Percentiles rank a stretch among this genome's conserved stretches.
phyloP scores from a whole-genome alignment of 2,797 vertebrate species.

The Aviceda leuphotes region DNA sequence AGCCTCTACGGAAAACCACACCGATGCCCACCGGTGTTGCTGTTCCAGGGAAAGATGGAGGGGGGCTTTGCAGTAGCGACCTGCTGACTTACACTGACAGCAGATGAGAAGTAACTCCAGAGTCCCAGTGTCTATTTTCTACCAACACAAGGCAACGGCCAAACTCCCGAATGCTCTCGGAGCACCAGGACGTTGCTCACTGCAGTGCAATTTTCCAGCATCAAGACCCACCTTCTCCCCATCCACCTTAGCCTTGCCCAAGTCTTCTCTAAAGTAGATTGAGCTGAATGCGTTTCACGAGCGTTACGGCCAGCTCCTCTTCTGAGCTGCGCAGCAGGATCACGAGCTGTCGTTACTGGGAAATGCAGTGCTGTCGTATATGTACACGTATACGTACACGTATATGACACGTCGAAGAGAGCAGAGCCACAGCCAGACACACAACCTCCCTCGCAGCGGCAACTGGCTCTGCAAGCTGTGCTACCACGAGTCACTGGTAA shows the following conservation, averaged over 20 bases:
- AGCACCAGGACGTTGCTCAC: not conserved
- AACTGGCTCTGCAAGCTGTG: rapidly evolving
- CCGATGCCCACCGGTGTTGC: not conserved
- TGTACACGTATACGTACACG: not conserved
- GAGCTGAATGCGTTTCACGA: not conserved
- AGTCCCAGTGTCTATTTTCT: rapidly evolving
- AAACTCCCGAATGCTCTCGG: not conserved
- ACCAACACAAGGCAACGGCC: not conserved
- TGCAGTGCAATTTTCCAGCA: not conserved
- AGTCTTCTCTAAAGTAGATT: not conserved
- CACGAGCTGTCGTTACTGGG: rapidly evolving
- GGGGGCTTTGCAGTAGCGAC: not conserved
- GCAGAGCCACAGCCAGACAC: not conserved
- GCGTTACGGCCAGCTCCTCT: not conserved
- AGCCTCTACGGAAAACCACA: rapidly evolving
- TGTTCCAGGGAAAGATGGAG: rapidly evolving
- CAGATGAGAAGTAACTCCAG: not conserved
- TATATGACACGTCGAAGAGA: not conserved
- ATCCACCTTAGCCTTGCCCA: not conserved
- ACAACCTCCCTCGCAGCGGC: not conserved
- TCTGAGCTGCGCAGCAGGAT: not conserved
- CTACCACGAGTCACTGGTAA: not conserved
- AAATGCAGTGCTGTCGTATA: not conserved
- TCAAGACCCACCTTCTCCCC: not conserved
- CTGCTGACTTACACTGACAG: not conserved